phyloP scores from a whole-genome alignment of 2,797 vertebrate species.

The Nasua narica region DNA sequence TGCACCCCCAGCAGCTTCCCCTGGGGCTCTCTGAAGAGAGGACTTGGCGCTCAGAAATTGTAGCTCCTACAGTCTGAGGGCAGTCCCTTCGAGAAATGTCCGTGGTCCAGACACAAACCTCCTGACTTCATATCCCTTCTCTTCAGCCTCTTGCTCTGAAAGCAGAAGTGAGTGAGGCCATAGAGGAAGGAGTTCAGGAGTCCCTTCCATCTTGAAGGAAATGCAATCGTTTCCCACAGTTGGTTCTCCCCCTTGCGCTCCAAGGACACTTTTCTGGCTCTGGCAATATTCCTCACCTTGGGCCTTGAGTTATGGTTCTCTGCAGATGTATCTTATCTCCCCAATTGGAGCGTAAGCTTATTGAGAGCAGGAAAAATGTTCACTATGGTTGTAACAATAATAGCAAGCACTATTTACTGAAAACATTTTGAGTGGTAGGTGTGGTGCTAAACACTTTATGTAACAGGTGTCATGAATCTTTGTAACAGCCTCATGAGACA shows the following conservation, averaged over 20 bases:
- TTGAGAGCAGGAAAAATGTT: neutral
- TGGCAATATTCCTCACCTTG: neutral
- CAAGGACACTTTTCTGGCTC: neutral
- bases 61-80: neutral
- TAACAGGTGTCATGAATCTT: neutral
- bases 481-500: neutral
- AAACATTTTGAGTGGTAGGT: neutral
- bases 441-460: neutral
- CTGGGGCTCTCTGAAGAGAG: neutral
- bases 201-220: neutral
- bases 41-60: neutral
- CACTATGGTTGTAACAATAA: neutral
- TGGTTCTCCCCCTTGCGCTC: neutral
- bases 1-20: neutral
- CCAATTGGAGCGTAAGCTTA: neutral
- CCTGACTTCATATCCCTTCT: neutral
- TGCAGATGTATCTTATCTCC: neutral
- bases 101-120: neutral
- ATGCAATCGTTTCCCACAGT: fast-evolving
- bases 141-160: neutral
- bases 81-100: neutral
- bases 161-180: neutral
- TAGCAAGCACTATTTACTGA: neutral
- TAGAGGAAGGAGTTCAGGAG: neutral
- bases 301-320: neutral